These are phyloP conservation scores for Burhinus oedicnemus DNA, from an alignment of 2,113 vertebrate species.

Conservation along the genomic window DNA sequence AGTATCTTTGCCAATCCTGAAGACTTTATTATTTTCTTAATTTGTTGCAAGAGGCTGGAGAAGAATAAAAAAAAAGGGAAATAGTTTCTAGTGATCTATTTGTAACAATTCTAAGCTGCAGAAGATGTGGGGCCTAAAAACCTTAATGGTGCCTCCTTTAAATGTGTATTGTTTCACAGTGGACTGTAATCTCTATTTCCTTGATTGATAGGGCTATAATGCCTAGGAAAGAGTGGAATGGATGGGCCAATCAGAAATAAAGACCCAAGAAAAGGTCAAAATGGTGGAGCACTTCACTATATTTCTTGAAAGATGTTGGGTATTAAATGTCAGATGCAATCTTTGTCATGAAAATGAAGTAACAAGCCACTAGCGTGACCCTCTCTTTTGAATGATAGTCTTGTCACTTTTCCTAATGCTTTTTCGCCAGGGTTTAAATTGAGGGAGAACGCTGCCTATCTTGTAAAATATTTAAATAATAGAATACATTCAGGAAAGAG, in stretches of 20 bases:
- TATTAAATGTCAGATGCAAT: conserved; percentile 64
- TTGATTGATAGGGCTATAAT: conserved; percentile 46
- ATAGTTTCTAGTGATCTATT: background rate
- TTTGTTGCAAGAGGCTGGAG: background rate
- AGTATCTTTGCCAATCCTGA: background rate
- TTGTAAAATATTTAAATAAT: conserved; percentile 18
- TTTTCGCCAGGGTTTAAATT: background rate
- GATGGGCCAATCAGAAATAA: conserved; percentile 33
- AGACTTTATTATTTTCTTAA: background rate
- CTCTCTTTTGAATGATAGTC: conserved; percentile 25
- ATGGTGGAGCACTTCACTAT: conserved; percentile 24
- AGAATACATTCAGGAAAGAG: background rate
- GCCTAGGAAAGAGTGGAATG: background rate
- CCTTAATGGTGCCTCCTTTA: background rate
- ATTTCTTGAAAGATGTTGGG: conserved; percentile 28
- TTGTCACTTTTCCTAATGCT: conserved; percentile 41
- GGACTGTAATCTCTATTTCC: conserved; percentile 20
- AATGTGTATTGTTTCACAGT: conserved; percentile 8
- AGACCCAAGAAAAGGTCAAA: conserved; percentile 52
- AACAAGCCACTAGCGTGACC: conserved; percentile 27
- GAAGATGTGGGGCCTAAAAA: background rate
- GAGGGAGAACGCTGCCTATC: background rate
- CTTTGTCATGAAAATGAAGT: conserved; percentile 64
- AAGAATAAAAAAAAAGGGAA: background rate
- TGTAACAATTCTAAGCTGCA: background rate